Evolutionary conservation across 2,113 vertebrate genomes (phyloP), one percentile per base, ranked within the genome.

Genomic region (Tursiops truncatus): DNA sequence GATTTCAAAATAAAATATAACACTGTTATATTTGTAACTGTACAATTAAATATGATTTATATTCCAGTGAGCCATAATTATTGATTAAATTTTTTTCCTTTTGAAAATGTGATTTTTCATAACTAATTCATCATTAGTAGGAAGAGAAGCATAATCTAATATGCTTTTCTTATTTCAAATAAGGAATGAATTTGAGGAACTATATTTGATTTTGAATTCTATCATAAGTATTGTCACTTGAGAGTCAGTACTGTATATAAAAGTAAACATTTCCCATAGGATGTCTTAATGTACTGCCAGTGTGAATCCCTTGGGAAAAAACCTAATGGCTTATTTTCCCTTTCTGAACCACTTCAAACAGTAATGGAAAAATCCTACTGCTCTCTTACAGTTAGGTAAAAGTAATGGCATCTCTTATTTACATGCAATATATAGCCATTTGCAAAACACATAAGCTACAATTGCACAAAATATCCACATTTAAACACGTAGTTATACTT

Each of bases 51-150:
- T 79, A 38, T 60, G 71, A 50, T 53, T 81, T 85, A 58, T 62
- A 81, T 41, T 74, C 36, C 58, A 89, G 67, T 47, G 14, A 93
- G 13, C 14, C 23, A 14, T 62, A 76, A 70, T 95, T 84, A 82
- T 56, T 68, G 50, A 86, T 95, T 12, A 62, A 41, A 86, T 89
- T 85, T 81, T 95, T 44, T 65, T 95, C 20, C 8, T 95, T 74
- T 95, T n/a, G 38, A 93, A 93, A 90, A 67, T 74, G 12, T 89
- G 25, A 73, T 81, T 93, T 95, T 95, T 81, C 6, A 36, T 74
- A 90, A 81, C 1, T 13, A 89, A 63, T 77, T 93, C 93, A 50
- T 90, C 28, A 20, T 67, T 53, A 67, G 20, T 76, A 44, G 17
- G 21, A 89, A 86, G 36, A 84, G 36, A 85, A 95, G 13, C 86